A percentile compares a stretch with the other conserved stretches of the same genome.
These are phyloP conservation scores for Okapia johnstoni DNA, from an alignment of 2,113 vertebrate species.

Conservation along the genomic window DNA sequence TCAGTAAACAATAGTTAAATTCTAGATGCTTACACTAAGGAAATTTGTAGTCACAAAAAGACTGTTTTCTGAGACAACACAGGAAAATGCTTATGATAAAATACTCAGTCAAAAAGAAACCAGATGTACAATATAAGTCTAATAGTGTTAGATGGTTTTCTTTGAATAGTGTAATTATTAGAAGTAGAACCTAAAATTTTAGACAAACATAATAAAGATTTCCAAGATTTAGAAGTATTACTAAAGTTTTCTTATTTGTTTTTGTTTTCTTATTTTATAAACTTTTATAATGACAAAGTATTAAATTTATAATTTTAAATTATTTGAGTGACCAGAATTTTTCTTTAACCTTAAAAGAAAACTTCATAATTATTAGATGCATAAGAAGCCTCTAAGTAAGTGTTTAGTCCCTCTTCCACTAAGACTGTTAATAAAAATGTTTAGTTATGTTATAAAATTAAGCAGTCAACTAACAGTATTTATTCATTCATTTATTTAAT, in stretches of 20 bases:
- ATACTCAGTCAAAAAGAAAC: neutral
- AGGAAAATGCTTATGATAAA: neutral
- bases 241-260: neutral
- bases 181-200: neutral
- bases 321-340: neutral
- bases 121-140: neutral
- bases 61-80: neutral
- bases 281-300: neutral
- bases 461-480: neutral
- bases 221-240: neutral
- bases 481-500: neutral
- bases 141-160: neutral
- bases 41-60: neutral
- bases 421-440: conserved; percentile 4
- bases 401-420: neutral
- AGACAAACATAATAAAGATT: neutral
- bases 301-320: conserved; percentile 22
- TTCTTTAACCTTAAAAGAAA: neutral
- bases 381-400: neutral
- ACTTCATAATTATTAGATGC: neutral
- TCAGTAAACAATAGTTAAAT: neutral
- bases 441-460: conserved; percentile 3
- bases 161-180: neutral
- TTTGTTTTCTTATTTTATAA: conserved; percentile 12
- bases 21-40: neutral